Percentiles rank a stretch among this genome's conserved stretches.
Evolutionary conservation across 2,797 vertebrate genomes (phyloP).

Genomic region (Periparus ater): DNA sequence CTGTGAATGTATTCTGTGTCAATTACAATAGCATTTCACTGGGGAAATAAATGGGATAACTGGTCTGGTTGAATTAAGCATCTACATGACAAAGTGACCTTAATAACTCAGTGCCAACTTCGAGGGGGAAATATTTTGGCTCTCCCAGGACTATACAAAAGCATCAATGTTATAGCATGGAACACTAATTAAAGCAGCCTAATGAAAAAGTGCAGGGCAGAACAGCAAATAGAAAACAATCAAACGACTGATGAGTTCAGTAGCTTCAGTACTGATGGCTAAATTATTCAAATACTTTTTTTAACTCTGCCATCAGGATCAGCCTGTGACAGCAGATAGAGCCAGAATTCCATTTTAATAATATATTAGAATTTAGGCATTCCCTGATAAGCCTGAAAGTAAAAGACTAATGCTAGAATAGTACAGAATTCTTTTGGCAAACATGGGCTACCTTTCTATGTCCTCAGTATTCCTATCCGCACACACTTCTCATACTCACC

Average conservation of each 20-base stretch:
- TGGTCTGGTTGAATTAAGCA: conserved; percentile 41
- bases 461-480: neutral
- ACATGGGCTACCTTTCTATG: neutral
- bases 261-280: neutral
- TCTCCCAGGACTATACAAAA: conserved; percentile 8
- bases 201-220: neutral
- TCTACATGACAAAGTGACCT: conserved; percentile 32
- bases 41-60: conserved; percentile 38
- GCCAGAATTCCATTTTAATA: neutral
- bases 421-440: neutral
- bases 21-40: conserved; percentile 31
- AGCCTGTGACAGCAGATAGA: neutral
- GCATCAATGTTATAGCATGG: neutral
- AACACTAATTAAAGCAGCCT: conserved; percentile 8
- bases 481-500: neutral
- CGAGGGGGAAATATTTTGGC: conserved; percentile 8
- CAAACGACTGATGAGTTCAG: neutral
- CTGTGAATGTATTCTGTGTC: conserved; percentile 19
- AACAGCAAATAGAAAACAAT: neutral
- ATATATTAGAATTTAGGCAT: neutral
- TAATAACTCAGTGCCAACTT: conserved; percentile 39
- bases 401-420: neutral
- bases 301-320: neutral
- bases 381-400: neutral
- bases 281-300: neutral